A percentile compares a stretch with the other conserved stretches of the same genome.
These are phyloP conservation scores for Crotophaga sulcirostris DNA, from an alignment of 2,113 vertebrate genomes.

Conservation along the genomic window DNA sequence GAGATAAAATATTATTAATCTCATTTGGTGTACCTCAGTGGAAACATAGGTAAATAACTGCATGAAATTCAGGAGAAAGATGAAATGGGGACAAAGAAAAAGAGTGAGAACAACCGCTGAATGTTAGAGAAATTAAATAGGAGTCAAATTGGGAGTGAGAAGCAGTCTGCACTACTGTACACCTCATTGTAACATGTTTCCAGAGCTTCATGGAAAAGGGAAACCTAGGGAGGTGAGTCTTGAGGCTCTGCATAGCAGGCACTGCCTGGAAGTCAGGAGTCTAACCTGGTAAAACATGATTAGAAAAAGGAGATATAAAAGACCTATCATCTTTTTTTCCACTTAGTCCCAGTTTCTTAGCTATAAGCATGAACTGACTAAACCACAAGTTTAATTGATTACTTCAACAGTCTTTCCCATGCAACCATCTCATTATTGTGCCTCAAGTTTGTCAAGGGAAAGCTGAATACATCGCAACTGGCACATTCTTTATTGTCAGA, in stretches of 20 bases:
- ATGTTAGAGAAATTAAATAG: neutral
- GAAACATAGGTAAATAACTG: neutral
- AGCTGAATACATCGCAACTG: constrained; percentile 14
- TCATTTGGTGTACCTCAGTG: neutral
- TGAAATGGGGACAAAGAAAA: neutral
- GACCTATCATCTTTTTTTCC: neutral
- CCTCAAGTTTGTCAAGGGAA: constrained; percentile 61
- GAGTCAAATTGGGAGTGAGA: neutral
- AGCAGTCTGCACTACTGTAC: neutral
- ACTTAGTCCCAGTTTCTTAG: neutral
- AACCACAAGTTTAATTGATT: constrained; percentile 34
- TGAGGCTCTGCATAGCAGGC: neutral
- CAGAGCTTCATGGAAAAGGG: neutral
- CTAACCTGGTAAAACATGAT: neutral
- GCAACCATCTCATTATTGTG: constrained; percentile 22
- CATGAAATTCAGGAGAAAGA: neutral
- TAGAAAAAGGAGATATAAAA: neutral
- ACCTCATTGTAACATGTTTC: neutral
- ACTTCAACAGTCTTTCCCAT: constrained; percentile 36
- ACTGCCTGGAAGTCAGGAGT: neutral
- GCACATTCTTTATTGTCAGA: constrained; percentile 46
- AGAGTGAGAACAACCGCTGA: neutral
- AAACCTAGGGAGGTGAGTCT: neutral
- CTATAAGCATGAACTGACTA: neutral
- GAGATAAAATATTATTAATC: neutral